These are phyloP conservation scores for Perizoma affinitatum DNA, from an alignment of 2,888 invertebrate species.

Conservation along the genomic window DNA sequence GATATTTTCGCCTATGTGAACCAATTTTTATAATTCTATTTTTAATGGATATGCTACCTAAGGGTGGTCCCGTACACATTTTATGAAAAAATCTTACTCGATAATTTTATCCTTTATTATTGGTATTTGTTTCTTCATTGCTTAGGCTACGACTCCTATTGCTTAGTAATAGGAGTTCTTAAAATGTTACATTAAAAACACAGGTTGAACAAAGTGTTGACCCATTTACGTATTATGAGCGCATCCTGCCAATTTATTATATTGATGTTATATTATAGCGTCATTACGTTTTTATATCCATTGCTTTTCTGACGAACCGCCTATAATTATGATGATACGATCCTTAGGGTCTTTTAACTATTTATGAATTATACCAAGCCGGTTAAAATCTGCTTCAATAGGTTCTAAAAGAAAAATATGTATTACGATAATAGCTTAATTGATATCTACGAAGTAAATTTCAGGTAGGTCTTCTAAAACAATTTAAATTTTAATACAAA, in stretches of 20 bases:
- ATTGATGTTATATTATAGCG: conserved; percentile 77
- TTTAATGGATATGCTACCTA: background rate
- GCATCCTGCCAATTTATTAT: conserved; percentile 81
- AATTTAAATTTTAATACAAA: conserved; percentile 51
- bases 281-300: conserved; percentile 78
- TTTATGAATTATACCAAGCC: conserved; percentile 73
- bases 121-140: no score
- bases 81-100: background rate
- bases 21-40: no score
- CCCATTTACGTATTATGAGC: conserved; percentile 70
- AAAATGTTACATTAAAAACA: conserved; percentile 37
- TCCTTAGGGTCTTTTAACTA: conserved; percentile 68
- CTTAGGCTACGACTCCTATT: no score
- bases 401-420: conserved; percentile 57
- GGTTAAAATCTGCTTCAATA: conserved; percentile 67
- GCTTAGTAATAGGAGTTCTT: no score
- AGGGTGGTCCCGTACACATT: no score
- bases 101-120: no score
- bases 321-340: conserved; percentile 76
- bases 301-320: conserved; percentile 66
- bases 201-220: conserved; percentile 61
- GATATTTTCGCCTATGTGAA: no score
- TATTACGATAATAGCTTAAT: conserved; percentile 65
- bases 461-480: conserved; percentile 46
- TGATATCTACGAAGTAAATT: conserved; percentile 60